Evolutionary conservation across 2,888 invertebrate genomes (phyloP), one percentile per base, ranked within the genome.

Genomic region (Netelia fuscicornis): DNA sequence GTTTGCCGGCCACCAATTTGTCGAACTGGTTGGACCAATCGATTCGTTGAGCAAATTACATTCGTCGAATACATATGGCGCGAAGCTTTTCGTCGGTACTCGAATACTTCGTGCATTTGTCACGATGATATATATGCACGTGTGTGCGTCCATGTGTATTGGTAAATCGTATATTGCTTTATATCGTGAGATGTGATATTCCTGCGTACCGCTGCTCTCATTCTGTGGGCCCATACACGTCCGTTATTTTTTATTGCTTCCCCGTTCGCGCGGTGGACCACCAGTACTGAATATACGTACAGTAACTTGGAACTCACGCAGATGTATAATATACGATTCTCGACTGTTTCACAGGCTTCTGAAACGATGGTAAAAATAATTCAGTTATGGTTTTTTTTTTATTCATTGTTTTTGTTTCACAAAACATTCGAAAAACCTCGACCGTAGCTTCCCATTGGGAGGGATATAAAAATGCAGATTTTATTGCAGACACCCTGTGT

Each of bases 41-140:
- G 81, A 76, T 80, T 54, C 9, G 44, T 68, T 72, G 23, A n/a
- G 77, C 84, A 62, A 84, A 81, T 84, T 72, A 84, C 72, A 81
- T 84, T 84, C 76, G 54, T 44, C 67, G 72, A 83, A 81, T 81
- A 72, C 64, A 62, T 67, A 23, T 81, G 58, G 71, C 72, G 80
- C 56, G 52, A 72, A 81, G 58, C 48, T 48, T 67, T 77, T 17
- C 65, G 56, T 20, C 20, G 44, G 10, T 68, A 64, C 42, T 17
- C 64, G 23, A 60, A 65, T n/a, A 11, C 64, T 62, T 42, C 1
- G 42, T 44, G 3, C 44, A 30, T 76, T 58, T 71, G 52, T 74
- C 68, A 78, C 54, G 17, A 17, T 67, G 30, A 77, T 25, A 44
- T 6, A 20, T 17, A 60, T 62, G 11, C 13, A 58, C 30, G 25